Evolutionary conservation across 2,888 invertebrate species (phyloP), one percentile per base, ranked within the genome.

Genomic region (Drosophila maculinotata): DNA sequence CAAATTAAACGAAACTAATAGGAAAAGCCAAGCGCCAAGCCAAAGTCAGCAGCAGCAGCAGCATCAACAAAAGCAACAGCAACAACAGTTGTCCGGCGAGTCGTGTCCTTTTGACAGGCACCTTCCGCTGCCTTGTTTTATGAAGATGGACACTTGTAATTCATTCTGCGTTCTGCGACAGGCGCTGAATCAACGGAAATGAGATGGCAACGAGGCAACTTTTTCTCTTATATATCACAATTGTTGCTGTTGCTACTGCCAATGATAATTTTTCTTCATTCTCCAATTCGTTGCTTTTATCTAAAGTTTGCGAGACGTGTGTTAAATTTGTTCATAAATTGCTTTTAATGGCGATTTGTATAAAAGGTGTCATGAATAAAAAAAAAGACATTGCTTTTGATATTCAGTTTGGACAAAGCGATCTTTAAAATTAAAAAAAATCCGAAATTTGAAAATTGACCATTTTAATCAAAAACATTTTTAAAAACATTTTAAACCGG

Each of bases 111-210:
- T 85, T 82, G 81, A 82, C 81, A 82, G 76, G 62, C 88, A 82
- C 79, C 81, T 87, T 82, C 83, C 88, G 84, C 44, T 70, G 82
- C 58, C 87, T 87, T 82, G 72, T 85, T 87, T 85, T 79, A 82
- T 82, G 88, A 87, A 82, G 81, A 82, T 87, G 87, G 87, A 87
- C 88, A 82, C 81, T 82, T 82, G 81, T 82, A 82, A 82, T 82
- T 82, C 81, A 82, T 82, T 82, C 64, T 87, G 79, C 64, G 76
- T 72, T 69, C 64, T 69, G 68, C 76, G 72, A 76, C 79, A 76
- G 63, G 38, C 64, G 81, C 68, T 80, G 82, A 78, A 81, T 87
- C 75, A 82, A 87, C 83, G 81, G 87, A 82, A 82, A 87, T 87
- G 76, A 87, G 75, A 60, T 75, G 58, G 54, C 73, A 73, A 71